These are phyloP conservation scores for Ahaetulla prasina DNA, from an alignment of 2,113 vertebrate species.

Conservation along the genomic window DNA sequence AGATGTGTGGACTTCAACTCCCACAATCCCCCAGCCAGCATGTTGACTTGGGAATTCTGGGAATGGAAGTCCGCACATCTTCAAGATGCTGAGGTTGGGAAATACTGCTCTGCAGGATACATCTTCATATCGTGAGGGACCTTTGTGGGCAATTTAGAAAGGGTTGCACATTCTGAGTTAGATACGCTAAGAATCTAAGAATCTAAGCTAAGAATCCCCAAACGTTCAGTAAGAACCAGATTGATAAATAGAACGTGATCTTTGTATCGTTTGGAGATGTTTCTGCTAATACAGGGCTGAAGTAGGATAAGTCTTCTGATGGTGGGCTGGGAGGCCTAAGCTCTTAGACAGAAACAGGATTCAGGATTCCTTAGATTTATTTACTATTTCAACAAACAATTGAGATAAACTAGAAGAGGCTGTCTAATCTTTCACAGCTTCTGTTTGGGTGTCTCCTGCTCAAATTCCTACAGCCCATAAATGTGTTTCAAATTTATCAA, in stretches of 20 bases:
- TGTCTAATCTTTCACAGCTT: neutral
- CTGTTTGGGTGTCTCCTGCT: slow-evolving; percentile 11
- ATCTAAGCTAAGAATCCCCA: slow-evolving; percentile 36
- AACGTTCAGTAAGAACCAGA: slow-evolving; percentile 34
- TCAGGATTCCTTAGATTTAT: neutral
- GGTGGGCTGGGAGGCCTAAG: neutral
- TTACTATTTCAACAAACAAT: neutral
- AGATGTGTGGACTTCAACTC: neutral
- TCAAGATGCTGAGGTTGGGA: neutral
- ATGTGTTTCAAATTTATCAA: neutral
- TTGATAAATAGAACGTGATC: slow-evolving; percentile 35
- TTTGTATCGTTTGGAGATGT: slow-evolving; percentile 36
- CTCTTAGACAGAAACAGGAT: neutral
- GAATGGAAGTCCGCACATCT: neutral
- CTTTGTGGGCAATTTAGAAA: slow-evolving; percentile 11
- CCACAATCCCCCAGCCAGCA: neutral
- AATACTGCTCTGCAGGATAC: neutral
- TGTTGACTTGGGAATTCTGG: neutral
- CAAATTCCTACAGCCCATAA: neutral
- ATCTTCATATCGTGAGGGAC: neutral
- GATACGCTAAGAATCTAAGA: too few species aligned
- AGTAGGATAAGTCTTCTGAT: slow-evolving; percentile 34
- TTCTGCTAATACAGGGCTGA: slow-evolving; percentile 28
- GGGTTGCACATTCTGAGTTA: slow-evolving; percentile 22
- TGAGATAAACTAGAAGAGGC: neutral